A percentile compares a stretch with the other conserved stretches of the same genome.
Evolutionary conservation across 2,113 vertebrate genomes (phyloP).

Genomic region (Pholis gunnellus): DNA sequence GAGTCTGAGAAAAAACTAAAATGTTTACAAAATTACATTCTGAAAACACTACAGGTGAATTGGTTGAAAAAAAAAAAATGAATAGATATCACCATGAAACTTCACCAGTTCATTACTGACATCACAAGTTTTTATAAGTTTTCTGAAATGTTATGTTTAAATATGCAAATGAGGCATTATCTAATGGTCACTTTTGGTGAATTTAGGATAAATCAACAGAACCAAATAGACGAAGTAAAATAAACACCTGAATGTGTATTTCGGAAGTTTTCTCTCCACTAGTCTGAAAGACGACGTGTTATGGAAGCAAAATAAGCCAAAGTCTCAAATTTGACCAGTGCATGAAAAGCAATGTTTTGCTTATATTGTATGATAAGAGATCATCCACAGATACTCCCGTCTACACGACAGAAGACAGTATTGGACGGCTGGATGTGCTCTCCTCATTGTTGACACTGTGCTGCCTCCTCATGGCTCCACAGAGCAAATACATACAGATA

Average conservation of each 20-base stretch:
- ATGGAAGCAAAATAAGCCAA: too few species aligned
- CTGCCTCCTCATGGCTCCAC: conserved; percentile 79
- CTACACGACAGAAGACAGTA: not conserved
- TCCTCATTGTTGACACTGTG: conserved; percentile 51
- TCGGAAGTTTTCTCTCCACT: not conserved
- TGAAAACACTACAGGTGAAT: not conserved
- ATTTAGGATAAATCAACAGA: not conserved
- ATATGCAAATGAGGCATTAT: not conserved
- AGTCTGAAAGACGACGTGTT: not conserved
- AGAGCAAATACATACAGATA: conserved; percentile 45
- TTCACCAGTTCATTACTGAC: not conserved
- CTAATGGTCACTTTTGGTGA: not conserved
- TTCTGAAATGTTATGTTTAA: not conserved
- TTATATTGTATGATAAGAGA: not conserved
- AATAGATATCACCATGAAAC: not conserved
- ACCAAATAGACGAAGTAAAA: not conserved
- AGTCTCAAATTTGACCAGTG: too few species aligned
- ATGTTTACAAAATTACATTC: not conserved
- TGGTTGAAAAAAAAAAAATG: not conserved
- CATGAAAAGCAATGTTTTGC: not conserved
- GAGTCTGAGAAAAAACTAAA: too few species aligned
- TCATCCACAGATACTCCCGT: not conserved
- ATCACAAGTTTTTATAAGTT: not conserved
- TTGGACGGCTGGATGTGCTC: not conserved
- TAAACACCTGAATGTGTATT: not conserved